Evolutionary conservation across 2,797 vertebrate species (phyloP).

Genomic region (Discoglossus pictus): DNA sequence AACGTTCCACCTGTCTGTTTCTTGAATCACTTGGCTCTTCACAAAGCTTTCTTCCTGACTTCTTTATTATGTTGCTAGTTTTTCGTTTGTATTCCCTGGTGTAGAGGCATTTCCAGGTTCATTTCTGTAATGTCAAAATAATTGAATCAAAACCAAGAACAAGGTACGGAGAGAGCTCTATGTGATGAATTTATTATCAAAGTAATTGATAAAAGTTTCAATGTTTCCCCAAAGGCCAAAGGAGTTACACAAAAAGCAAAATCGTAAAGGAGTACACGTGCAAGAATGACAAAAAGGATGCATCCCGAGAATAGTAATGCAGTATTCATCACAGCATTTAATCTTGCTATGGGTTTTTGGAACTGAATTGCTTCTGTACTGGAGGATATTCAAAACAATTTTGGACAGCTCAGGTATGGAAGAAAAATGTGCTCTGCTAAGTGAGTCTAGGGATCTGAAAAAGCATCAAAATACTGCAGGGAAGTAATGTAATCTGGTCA

Average conservation of each 20-base stretch:
- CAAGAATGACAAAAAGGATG: constrained; percentile 46
- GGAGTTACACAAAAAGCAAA: constrained; percentile 47
- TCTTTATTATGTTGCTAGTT: constrained; percentile 58
- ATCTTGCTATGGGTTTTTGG: constrained; percentile 1
- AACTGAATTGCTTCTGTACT: neutral
- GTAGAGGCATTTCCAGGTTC: constrained; percentile 60
- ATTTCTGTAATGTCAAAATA: constrained; percentile 70
- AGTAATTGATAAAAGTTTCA: constrained; percentile 63
- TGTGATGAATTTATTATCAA: constrained; percentile 58
- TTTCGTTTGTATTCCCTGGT: constrained; percentile 57
- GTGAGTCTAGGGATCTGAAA: neutral
- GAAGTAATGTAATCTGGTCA: neutral
- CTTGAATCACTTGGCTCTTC: constrained; percentile 59
- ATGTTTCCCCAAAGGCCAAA: constrained; percentile 55
- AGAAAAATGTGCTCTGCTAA: neutral
- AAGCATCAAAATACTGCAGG: neutral
- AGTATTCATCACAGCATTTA: constrained; percentile 37
- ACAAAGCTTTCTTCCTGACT: constrained; percentile 55
- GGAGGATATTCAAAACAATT: neutral
- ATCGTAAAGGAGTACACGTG: constrained; percentile 23
- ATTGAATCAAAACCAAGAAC: constrained; percentile 62
- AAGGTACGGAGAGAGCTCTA: constrained; percentile 49
- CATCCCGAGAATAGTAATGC: constrained; percentile 46
- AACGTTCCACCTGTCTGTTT: constrained; percentile 63
- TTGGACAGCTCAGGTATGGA: constrained; percentile 7